Conservation (phyloP, 23 tunicate genomes). For the Ciona savignyi region DNA sequence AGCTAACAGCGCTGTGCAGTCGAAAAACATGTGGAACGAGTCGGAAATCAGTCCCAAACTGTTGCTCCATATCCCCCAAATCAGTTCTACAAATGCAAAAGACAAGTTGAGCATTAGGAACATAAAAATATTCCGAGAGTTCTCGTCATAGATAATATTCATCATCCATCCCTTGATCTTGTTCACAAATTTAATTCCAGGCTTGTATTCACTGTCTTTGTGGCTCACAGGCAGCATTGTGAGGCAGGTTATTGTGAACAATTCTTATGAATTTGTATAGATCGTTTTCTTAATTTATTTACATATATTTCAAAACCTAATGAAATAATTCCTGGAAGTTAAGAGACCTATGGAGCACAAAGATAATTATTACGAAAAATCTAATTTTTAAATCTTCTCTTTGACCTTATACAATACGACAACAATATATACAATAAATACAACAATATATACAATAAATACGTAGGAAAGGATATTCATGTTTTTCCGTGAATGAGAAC, state of each 20-base stretch:
- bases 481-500: too few species aligned
- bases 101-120: constrained; percentile 80
- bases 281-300: neutral
- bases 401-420: too few species aligned
- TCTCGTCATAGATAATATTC: constrained; percentile 62
- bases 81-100: constrained; percentile 97
- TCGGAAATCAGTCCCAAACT: constrained; percentile 93
- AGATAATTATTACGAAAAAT: too few species aligned
- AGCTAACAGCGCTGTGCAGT: constrained; percentile 94
- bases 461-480: too few species aligned
- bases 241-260: neutral
- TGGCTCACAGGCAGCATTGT: constrained; percentile 71
- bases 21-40: constrained; percentile 99
- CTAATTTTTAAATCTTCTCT: too few species aligned
- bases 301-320: too few species aligned
- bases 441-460: too few species aligned
- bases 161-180: constrained; percentile 56
- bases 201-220: constrained; percentile 88
- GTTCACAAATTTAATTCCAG: constrained; percentile 32
- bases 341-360: too few species aligned
- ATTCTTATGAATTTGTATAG: neutral
- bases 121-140: constrained; percentile 80
- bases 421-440: too few species aligned
- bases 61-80: constrained; percentile 99
- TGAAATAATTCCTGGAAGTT: too few species aligned